phyloP scores from a whole-genome alignment of 2,888 invertebrate genomes.

The Apotomis capreana region DNA sequence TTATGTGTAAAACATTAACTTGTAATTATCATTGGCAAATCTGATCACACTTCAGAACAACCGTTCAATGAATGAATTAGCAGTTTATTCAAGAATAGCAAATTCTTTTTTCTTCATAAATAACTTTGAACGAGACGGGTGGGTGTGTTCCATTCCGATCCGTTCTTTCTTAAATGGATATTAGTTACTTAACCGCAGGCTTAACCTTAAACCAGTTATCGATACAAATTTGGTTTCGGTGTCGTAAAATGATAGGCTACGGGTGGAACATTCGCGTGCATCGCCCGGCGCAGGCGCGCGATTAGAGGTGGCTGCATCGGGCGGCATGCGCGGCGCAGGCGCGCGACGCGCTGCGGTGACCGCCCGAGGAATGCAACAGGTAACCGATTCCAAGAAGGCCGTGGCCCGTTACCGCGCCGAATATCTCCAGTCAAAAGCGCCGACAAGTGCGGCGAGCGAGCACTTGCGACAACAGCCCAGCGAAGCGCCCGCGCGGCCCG shows the following conservation, averaged over 20 bases:
- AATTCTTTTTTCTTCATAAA: slow-evolving; percentile 24
- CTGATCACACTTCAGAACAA: not conserved
- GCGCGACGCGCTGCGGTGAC: slow-evolving; percentile 59
- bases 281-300: slow-evolving; percentile 13
- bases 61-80: slow-evolving; percentile 21
- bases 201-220: not conserved
- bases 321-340: slow-evolving; percentile 42
- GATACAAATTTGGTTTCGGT: not conserved
- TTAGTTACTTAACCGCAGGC: not conserved
- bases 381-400: slow-evolving; percentile 83
- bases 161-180: not conserved
- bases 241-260: slow-evolving; percentile 3
- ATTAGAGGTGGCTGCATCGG: slow-evolving; percentile 52
- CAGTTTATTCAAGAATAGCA: slow-evolving; percentile 22
- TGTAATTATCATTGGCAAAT: slow-evolving; percentile 10
- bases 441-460: slow-evolving; percentile 76
- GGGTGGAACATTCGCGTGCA: slow-evolving; percentile 35
- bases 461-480: slow-evolving; percentile 80
- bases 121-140: slow-evolving; percentile 17
- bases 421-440: slow-evolving; percentile 83
- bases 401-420: slow-evolving; percentile 83
- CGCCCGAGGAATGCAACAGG: slow-evolving; percentile 81
- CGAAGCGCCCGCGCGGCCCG: slow-evolving; percentile 64
- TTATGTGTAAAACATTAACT: slow-evolving; percentile 18
- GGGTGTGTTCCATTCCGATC: slow-evolving; percentile 18